Conservation (phyloP, 2,888 invertebrate species). For the Cantharis lateralis region DNA sequence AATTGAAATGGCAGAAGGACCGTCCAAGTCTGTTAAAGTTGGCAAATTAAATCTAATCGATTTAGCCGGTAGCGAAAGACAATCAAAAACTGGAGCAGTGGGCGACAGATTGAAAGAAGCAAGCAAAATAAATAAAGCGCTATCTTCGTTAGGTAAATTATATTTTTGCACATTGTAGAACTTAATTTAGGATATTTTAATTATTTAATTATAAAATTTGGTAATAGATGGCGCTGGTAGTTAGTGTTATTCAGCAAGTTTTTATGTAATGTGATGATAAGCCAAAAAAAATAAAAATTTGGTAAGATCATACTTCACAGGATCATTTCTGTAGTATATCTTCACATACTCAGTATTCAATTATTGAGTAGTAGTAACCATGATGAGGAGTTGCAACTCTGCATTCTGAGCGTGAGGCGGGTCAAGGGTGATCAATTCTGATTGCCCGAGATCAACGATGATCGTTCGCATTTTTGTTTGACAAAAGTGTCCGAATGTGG, state of each 20-base stretch:
- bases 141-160: conserved; percentile 84
- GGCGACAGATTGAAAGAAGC: conserved; percentile 94
- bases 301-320: not conserved
- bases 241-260: not conserved
- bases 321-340: not conserved
- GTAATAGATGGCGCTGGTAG: not conserved
- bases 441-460: not conserved
- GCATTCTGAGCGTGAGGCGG: not conserved
- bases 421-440: not conserved
- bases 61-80: conserved; percentile 96
- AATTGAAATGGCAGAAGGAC: conserved; percentile 87
- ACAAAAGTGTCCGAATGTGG: not conserved
- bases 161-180: no score
- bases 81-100: conserved; percentile 94
- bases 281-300: not conserved
- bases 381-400: not conserved
- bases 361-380: not conserved
- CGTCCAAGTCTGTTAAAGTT: conserved; percentile 68
- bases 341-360: not conserved
- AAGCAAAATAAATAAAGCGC: conserved; percentile 94
- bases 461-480: not conserved
- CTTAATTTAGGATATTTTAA: no score
- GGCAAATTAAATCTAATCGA: conserved; percentile 97
- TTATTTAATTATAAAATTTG: not conserved
- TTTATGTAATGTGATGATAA: not conserved